phyloP scores from a whole-genome alignment of 2,113 vertebrate species.

The Xenopus laevis region DNA sequence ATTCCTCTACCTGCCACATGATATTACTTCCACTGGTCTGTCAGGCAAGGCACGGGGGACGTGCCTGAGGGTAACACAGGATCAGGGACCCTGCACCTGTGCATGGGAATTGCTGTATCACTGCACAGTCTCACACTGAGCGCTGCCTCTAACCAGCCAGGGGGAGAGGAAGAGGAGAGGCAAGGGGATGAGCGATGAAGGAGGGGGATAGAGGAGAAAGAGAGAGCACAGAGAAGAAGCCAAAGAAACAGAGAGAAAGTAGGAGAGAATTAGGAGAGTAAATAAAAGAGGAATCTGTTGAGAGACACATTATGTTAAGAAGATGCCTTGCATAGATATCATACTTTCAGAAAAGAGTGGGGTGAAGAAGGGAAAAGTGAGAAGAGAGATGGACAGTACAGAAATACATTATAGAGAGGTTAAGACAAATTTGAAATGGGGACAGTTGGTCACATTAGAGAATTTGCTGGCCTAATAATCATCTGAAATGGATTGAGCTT shows the following conservation, averaged over 20 bases:
- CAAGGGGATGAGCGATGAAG: not conserved
- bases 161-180: constrained; percentile 51
- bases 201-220: not conserved
- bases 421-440: too few species aligned
- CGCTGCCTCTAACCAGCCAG: constrained; percentile 31
- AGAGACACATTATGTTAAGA: too few species aligned
- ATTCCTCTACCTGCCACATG: constrained; percentile 77
- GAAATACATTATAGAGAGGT: too few species aligned
- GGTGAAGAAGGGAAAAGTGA: too few species aligned
- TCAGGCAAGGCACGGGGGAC: constrained; percentile 59
- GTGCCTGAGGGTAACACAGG: constrained; percentile 54
- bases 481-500: too few species aligned
- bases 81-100: constrained; percentile 74
- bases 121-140: constrained; percentile 45
- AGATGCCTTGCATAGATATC: too few species aligned
- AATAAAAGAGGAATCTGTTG: constrained; percentile 15
- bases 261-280: constrained; percentile 3
- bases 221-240: not conserved
- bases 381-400: too few species aligned
- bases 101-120: constrained; percentile 65
- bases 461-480: too few species aligned
- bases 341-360: too few species aligned
- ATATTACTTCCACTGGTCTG: constrained; percentile 78
- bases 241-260: too few species aligned
- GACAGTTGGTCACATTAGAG: too few species aligned